These are phyloP conservation scores for Dicentrarchus labrax DNA, from an alignment of 2,113 vertebrate species.

Conservation along the genomic window DNA sequence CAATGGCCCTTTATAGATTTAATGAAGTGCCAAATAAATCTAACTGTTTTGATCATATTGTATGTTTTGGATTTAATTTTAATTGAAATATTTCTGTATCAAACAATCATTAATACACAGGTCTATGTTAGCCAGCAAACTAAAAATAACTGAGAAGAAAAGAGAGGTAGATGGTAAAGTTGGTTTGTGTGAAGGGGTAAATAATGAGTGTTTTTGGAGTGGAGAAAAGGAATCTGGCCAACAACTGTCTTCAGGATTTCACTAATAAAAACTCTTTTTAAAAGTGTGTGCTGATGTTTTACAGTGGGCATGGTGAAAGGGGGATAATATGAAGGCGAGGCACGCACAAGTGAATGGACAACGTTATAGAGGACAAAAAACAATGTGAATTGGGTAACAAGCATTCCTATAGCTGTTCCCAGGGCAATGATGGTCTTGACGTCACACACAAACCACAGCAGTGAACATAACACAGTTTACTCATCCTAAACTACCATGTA, in stretches of 20 bases:
- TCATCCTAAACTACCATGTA: not conserved
- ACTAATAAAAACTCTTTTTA: constrained; percentile 57
- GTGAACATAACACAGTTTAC: constrained; percentile 32
- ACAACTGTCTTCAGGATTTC: constrained; percentile 37
- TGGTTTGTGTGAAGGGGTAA: constrained; percentile 41
- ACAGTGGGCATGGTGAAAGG: constrained; percentile 67
- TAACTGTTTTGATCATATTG: not conserved
- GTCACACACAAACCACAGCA: constrained; percentile 30
- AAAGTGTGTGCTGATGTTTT: constrained; percentile 73
- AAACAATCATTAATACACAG: not conserved
- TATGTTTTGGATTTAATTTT: constrained; percentile 11
- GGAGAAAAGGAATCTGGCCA: constrained; percentile 40
- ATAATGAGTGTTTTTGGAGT: constrained; percentile 30
- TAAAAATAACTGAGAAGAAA: not conserved
- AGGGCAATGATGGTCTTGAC: constrained; percentile 54
- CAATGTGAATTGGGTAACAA: constrained; percentile 48
- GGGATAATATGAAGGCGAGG: constrained; percentile 34
- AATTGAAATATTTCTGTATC: not conserved
- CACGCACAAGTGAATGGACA: constrained; percentile 26
- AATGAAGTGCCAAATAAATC: not conserved
- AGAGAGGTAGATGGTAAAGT: not conserved
- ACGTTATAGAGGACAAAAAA: constrained; percentile 9
- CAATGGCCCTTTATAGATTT: not conserved
- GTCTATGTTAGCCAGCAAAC: not conserved
- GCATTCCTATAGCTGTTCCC: constrained; percentile 73